phyloP scores from a whole-genome alignment of 1,140 invertebrate genomes.

The Mylabris phalerata region DNA sequence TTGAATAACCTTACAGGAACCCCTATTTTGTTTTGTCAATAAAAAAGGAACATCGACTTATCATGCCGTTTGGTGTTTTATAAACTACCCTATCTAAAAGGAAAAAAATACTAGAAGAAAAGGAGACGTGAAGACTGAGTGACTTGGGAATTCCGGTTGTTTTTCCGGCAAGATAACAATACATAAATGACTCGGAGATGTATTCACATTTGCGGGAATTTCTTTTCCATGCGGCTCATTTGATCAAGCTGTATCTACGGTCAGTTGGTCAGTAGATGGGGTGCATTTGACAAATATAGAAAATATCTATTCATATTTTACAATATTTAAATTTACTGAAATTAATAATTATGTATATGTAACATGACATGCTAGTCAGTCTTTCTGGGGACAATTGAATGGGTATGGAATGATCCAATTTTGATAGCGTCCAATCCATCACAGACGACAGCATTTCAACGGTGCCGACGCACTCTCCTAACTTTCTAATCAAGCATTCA shows the following conservation, averaged over 20 bases:
- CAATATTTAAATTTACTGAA: no score
- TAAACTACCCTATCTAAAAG: constrained; percentile 27
- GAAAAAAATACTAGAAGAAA: not conserved
- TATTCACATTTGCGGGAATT: constrained; percentile 40
- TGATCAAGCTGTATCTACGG: constrained; percentile 28
- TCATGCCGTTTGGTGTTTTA: constrained; percentile 35
- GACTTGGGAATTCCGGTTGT: constrained; percentile 28
- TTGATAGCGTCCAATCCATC: constrained; percentile 24
- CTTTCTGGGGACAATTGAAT: not conserved
- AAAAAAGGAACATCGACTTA: constrained; percentile 34
- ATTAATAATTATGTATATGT: no score
- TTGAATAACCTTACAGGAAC: constrained; percentile 24
- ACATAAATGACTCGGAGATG: constrained; percentile 40
- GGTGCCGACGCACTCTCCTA: constrained; percentile 2
- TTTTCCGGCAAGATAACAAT: constrained; percentile 29
- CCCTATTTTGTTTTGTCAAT: constrained; percentile 26
- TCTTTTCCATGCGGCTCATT: constrained; percentile 35
- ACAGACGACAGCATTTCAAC: constrained; percentile 23
- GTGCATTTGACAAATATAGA: constrained; percentile 35
- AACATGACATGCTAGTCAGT: no score
- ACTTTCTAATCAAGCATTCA: constrained; percentile 27
- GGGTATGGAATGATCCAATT: constrained; percentile 15
- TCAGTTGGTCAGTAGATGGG: constrained; percentile 40
- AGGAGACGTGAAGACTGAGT: constrained; percentile 21
- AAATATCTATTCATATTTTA: not conserved